These are phyloP conservation scores for Acrobasis consociella DNA, from an alignment of 2,888 invertebrate genomes.

Conservation along the genomic window DNA sequence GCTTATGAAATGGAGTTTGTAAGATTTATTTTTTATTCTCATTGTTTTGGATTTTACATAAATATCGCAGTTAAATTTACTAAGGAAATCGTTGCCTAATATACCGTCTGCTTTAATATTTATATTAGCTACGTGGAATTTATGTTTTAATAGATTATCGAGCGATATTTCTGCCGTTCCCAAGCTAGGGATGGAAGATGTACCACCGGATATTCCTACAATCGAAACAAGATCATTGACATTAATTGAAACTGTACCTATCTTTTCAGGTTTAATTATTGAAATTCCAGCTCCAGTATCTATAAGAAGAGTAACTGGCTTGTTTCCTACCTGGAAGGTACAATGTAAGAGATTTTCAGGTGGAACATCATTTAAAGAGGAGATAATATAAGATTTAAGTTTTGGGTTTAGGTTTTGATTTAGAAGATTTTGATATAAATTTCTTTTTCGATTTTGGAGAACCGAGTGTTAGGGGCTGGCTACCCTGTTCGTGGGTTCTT, in stretches of 20 bases:
- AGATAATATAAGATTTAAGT: constrained; percentile 32
- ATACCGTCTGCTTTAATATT: constrained; percentile 29
- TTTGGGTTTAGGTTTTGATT: constrained; percentile 28
- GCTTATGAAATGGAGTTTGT: too few relatives aligned
- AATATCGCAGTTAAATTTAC: constrained; percentile 24
- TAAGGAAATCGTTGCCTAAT: constrained; percentile 28
- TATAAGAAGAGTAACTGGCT: constrained; percentile 34
- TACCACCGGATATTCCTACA: constrained; percentile 37
- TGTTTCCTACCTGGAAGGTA: constrained; percentile 34
- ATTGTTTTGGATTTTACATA: constrained; percentile 20
- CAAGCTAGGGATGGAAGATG: constrained; percentile 31
- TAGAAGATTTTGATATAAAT: constrained; percentile 14
- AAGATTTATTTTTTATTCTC: constrained; percentile 9
- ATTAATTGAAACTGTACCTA: constrained; percentile 29
- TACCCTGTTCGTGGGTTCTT: constrained; percentile 30
- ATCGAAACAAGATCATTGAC: constrained; percentile 36
- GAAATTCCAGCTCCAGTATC: constrained; percentile 40
- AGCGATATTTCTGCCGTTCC: constrained; percentile 29
- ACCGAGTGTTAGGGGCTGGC: constrained; percentile 31
- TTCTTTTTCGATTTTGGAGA: constrained; percentile 22
- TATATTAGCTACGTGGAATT: constrained; percentile 25
- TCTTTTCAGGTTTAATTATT: constrained; percentile 33
- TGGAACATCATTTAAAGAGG: constrained; percentile 37
- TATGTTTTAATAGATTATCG: constrained; percentile 24
- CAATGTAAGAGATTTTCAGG: constrained; percentile 40